Percentiles rank a stretch among this genome's conserved stretches.
These are phyloP conservation scores for Apostichopus japonicus DNA, from an alignment of 35 echinoderm and acorn worm genomes.

Conservation along the genomic window DNA sequence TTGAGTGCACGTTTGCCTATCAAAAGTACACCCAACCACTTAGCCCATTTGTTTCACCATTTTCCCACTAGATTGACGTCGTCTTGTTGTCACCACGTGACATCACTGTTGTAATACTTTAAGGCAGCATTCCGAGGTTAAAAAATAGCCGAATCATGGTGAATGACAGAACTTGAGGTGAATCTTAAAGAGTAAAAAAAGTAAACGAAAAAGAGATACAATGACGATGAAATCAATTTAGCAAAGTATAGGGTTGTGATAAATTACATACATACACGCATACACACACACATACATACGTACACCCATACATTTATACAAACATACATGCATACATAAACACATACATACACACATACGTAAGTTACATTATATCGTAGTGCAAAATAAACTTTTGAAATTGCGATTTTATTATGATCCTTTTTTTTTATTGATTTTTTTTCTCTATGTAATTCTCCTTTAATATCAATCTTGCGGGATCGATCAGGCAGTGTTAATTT, in stretches of 20 bases:
- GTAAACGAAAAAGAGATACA: too few species aligned
- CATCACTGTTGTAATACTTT: not conserved
- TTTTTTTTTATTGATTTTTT: not conserved
- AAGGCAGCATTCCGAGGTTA: not conserved
- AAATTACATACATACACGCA: too few species aligned
- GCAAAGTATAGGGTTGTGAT: too few species aligned
- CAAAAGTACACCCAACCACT: not conserved
- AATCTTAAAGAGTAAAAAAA: too few species aligned
- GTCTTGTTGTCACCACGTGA: not conserved
- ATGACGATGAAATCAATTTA: too few species aligned
- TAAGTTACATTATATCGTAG: too few species aligned
- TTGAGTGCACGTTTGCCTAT: not conserved
- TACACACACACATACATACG: too few species aligned
- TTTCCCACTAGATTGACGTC: not conserved
- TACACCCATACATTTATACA: too few species aligned
- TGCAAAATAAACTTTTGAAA: too few species aligned
- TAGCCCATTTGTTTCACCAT: not conserved
- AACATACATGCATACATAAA: too few species aligned
- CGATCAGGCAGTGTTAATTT: conserved; percentile 17
- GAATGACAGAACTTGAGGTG: too few species aligned
- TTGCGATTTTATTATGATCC: not conserved
- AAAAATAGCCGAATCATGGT: not conserved
- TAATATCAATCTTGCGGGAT: not conserved
- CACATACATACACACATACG: too few species aligned
- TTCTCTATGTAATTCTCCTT: not conserved